A percentile compares a stretch with the other conserved stretches of the same genome.
Conservation (phyloP, 2,888 invertebrate genomes). For the Zele albiditarsus region DNA sequence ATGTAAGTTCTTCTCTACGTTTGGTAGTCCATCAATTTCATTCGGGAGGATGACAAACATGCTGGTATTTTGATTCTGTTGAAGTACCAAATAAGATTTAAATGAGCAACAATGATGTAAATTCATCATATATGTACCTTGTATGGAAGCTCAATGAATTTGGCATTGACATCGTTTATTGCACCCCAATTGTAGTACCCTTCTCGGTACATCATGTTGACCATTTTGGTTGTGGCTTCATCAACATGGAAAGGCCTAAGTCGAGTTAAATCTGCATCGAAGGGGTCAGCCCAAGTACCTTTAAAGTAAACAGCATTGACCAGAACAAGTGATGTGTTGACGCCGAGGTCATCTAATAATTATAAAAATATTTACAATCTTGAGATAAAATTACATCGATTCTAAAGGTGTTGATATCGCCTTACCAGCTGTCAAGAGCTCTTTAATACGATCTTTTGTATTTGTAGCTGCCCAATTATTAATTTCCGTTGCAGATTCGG, state of each 20-base stretch:
- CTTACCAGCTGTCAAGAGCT: conserved; percentile 78
- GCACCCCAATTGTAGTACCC: conserved; percentile 74
- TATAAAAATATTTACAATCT: not conserved
- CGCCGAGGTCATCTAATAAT: conserved; percentile 73
- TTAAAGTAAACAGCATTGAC: conserved; percentile 92
- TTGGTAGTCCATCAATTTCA: conserved; percentile 8
- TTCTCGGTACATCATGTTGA: conserved; percentile 82
- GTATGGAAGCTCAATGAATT: conserved; percentile 83
- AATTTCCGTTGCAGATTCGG: conserved; percentile 74
- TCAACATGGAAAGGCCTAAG: conserved; percentile 78
- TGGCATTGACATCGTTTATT: conserved; percentile 75
- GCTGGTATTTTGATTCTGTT: conserved; percentile 32
- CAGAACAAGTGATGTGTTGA: conserved; percentile 80
- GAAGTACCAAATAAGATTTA: not conserved
- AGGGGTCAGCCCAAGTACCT: conserved; percentile 83
- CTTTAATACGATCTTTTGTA: conserved; percentile 87
- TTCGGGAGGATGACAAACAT: conserved; percentile 43
- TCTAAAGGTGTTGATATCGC: not conserved
- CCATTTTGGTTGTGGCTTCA: conserved; percentile 75
- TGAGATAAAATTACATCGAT: too few species aligned
- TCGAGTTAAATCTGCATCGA: conserved; percentile 73
- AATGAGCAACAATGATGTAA: not conserved
- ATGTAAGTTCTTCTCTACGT: conserved; percentile 18
- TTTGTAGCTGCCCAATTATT: conserved; percentile 86
- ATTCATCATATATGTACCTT: conserved; percentile 65